Evolutionary conservation across 2,797 vertebrate genomes (phyloP).

Genomic region (Heteromormyrus szaboi): DNA sequence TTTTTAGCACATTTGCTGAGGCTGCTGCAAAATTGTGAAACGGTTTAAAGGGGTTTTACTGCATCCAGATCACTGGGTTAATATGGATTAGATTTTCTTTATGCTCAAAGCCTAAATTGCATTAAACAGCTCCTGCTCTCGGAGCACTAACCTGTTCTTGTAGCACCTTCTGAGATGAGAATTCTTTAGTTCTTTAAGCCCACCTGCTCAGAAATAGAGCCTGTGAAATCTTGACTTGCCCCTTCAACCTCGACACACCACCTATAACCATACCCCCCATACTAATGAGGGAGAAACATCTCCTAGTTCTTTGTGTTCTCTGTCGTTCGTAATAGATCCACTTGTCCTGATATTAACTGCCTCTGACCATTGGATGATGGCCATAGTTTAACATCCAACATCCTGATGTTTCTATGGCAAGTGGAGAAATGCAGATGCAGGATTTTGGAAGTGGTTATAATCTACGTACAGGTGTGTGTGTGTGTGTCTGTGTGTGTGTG

Average conservation of each 20-base stretch:
- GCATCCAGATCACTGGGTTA: conserved; percentile 18
- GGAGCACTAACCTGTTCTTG: background rate
- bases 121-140: background rate
- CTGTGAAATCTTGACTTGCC: background rate
- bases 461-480: background rate
- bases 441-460: background rate
- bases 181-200: background rate
- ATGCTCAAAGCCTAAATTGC: conserved; percentile 19
- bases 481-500: background rate
- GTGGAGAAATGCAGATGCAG: background rate
- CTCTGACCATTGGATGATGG: background rate
- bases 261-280: background rate
- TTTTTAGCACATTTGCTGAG: background rate
- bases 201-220: background rate
- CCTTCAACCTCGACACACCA: background rate
- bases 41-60: conserved; percentile 16
- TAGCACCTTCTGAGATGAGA: background rate
- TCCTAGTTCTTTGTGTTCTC: background rate
- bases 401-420: background rate
- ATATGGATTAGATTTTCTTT: conserved; percentile 25
- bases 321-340: background rate
- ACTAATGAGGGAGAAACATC: background rate
- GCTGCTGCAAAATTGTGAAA: conserved; percentile 9
- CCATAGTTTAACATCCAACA: background rate
- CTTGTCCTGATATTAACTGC: background rate